A percentile compares a stretch with the other conserved stretches of the same genome.
Evolutionary conservation across 2,888 invertebrate species (phyloP).

Genomic region (Dicycla oo): DNA sequence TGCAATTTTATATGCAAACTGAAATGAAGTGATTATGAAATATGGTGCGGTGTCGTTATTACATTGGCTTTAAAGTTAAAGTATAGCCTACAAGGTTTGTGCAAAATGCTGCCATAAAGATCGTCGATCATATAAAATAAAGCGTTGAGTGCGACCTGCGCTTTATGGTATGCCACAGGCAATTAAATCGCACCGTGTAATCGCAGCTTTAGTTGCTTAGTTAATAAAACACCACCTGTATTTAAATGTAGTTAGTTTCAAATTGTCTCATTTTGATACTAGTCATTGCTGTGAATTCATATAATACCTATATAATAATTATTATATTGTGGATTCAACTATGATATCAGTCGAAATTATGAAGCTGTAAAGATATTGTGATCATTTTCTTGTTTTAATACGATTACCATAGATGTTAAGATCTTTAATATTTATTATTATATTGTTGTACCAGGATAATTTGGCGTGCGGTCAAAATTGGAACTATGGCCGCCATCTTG

Average conservation of each 20-base stretch:
- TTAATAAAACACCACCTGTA: slow-evolving; percentile 28
- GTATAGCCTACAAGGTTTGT: background rate
- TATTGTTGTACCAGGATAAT: too few relatives aligned
- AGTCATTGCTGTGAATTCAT: slow-evolving; percentile 58
- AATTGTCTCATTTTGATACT: slow-evolving; percentile 41
- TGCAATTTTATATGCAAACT: background rate
- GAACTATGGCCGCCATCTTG: too few relatives aligned
- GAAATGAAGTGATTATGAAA: background rate
- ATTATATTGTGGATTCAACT: too few relatives aligned
- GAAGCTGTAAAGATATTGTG: background rate
- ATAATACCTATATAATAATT: background rate
- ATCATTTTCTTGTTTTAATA: background rate
- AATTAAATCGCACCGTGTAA: too few relatives aligned
- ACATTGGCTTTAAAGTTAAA: too few relatives aligned
- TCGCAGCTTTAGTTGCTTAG: background rate
- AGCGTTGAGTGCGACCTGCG: too few relatives aligned
- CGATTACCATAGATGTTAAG: background rate
- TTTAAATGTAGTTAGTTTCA: slow-evolving; percentile 39
- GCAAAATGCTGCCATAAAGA: background rate
- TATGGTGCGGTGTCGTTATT: too few relatives aligned
- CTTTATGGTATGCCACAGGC: too few relatives aligned
- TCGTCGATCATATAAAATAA: background rate
- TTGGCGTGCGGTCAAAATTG: too few relatives aligned
- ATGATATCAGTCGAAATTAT: too few relatives aligned
- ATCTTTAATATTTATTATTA: background rate